phyloP scores from a whole-genome alignment of 2,888 invertebrate species.

The Agrotis puta region DNA sequence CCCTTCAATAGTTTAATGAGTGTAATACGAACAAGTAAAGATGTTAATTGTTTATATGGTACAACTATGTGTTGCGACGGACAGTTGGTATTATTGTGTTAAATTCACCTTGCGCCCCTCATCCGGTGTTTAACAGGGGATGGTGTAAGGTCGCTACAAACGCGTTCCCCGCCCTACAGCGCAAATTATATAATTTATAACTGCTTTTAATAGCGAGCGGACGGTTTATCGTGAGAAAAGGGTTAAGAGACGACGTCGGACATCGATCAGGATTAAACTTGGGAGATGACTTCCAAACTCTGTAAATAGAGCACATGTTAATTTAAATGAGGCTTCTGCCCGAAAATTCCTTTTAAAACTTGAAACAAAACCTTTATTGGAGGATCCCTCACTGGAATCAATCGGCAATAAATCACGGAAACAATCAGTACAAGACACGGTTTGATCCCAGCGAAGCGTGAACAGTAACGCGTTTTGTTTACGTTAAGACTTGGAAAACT shows the following conservation, averaged over 20 bases:
- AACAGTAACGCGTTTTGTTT: slow-evolving; percentile 45
- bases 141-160: slow-evolving; percentile 78
- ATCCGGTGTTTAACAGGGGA: slow-evolving; percentile 72
- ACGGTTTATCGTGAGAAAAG: slow-evolving; percentile 75
- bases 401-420: slow-evolving; percentile 75
- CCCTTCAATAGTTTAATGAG: slow-evolving; percentile 72
- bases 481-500: slow-evolving; percentile 40
- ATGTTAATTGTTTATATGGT: slow-evolving; percentile 73
- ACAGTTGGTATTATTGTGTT: slow-evolving; percentile 70
- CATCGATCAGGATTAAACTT: slow-evolving; percentile 72
- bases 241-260: slow-evolving; percentile 59
- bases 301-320: slow-evolving; percentile 68
- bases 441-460: slow-evolving; percentile 40
- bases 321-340: slow-evolving; percentile 61
- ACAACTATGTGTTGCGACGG: slow-evolving; percentile 62
- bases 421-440: slow-evolving; percentile 71
- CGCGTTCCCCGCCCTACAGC: slow-evolving; percentile 62
- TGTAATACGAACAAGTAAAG: slow-evolving; percentile 71
- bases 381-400: slow-evolving; percentile 64
- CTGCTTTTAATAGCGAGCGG: slow-evolving; percentile 61
- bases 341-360: slow-evolving; percentile 70
- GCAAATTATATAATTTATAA: slow-evolving; percentile 74
- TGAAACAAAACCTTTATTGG: slow-evolving; percentile 69
- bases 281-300: slow-evolving; percentile 70
- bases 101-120: slow-evolving; percentile 78